Evolutionary conservation across 35 echinoderm and acorn worm genomes (phyloP), one percentile per base, ranked within the genome.

Genomic region (Stichopus chloronotus): DNA sequence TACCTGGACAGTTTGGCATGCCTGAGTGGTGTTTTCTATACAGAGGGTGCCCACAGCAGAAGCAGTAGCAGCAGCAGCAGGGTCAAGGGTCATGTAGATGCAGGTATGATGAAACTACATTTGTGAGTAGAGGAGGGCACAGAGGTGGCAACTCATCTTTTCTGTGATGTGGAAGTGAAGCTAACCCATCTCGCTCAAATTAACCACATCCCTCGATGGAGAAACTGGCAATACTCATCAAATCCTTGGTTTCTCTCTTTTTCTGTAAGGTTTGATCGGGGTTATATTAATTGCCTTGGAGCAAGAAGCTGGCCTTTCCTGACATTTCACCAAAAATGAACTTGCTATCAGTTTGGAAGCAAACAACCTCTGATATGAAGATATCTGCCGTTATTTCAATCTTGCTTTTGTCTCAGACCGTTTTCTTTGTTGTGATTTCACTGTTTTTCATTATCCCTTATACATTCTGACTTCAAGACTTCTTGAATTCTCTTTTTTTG

Each of bases 1-100:
- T 94, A 56, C 79, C 72, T 78, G 68, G 69, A 77, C 71, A 91
- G 52, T 25, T 59, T 91, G 90, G 71, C 76, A 58, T 91, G 90
- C 58, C 76, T 91, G 72, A 55, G 72, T 78, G 87, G 90, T 19
- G 72, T 72, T 53, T 59, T 91, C 53, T 53, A 53, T 77, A 19
- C 90, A 91, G 43, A 20, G 13, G 43, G 16, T 72, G 59, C 53
- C 87, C 82, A 17, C 19, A 85, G 58, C 13, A n/a, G 69, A 2
- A 74, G 69, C 19, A 54, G 80, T 30, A 21, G 22, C 78, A 54
- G 52, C 6, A 4, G 23, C 52, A 57, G 52, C 17, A 30, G 80
- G 59, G 87, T 89, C 87, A 89, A 72, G 60, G 65, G 60, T 89
- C 59, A 72, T 72, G 65, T 71, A 54, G 59, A 71, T 72, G 71